Conservation (phyloP, 2,797 vertebrate species). For the Phrynocephalus guinanensis region DNA sequence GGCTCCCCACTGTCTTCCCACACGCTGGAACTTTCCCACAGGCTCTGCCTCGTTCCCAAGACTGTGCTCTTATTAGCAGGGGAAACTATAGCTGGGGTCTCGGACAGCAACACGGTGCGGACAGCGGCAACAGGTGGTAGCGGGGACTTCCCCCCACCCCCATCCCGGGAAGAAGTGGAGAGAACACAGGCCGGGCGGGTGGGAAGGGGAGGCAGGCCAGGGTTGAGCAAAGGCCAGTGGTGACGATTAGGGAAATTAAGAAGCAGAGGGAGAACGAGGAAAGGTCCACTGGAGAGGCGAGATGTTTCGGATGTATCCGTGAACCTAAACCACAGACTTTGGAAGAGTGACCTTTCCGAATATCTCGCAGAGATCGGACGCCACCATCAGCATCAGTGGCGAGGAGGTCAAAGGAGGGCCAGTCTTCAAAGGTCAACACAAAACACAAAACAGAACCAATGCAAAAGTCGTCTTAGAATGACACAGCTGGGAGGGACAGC, state of each 20-base stretch:
- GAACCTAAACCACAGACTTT: no score
- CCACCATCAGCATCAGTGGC: no score
- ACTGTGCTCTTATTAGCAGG: constrained; percentile 14
- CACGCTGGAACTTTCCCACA: constrained; percentile 52
- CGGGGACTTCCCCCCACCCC: background rate
- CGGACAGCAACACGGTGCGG: background rate
- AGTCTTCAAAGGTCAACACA: no score
- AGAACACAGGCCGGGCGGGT: background rate
- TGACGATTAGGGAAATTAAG: background rate
- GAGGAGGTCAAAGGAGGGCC: no score
- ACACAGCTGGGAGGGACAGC: no score
- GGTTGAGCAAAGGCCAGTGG: fast-evolving
- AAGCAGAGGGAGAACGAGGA: background rate
- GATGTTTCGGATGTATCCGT: no score
- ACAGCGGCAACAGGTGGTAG: constrained; percentile 37
- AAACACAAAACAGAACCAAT: no score
- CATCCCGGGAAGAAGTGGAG: background rate
- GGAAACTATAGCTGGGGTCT: constrained; percentile 17
- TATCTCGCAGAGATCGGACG: no score
- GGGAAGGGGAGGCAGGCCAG: background rate
- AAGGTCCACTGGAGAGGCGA: no score
- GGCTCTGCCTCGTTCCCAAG: constrained; percentile 14
- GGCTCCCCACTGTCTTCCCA: constrained; percentile 15
- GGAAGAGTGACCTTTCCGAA: no score
- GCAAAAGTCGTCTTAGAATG: no score